phyloP scores from a whole-genome alignment of 2,113 vertebrate genomes.

The Chamaea fasciata region DNA sequence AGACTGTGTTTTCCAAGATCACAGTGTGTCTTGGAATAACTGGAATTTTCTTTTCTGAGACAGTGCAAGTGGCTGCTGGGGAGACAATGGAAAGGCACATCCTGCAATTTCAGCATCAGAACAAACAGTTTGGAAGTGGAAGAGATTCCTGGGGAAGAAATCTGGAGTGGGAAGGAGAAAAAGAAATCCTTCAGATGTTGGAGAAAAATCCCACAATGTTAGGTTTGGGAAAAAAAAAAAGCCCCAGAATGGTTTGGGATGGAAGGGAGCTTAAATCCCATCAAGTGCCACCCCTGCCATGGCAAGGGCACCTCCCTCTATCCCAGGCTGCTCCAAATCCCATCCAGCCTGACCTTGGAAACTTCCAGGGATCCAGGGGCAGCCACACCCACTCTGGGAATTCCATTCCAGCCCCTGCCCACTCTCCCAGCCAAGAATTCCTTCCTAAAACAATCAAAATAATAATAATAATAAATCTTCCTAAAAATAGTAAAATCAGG shows the following conservation, averaged over 20 bases:
- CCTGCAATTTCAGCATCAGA: background rate
- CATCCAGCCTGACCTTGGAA: rapidly evolving
- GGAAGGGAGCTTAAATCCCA: background rate
- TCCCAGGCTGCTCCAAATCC: background rate
- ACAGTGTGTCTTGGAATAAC: background rate
- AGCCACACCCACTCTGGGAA: background rate
- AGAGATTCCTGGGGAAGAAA: background rate
- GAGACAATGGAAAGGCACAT: background rate
- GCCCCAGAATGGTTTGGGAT: background rate
- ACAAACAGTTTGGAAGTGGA: background rate
- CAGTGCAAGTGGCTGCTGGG: background rate
- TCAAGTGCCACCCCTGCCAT: too few relatives aligned
- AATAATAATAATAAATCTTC: too few relatives aligned
- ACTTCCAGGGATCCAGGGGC: background rate
- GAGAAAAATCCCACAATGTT: background rate
- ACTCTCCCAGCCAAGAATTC: background rate
- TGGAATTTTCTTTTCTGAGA: background rate
- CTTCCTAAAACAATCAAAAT: background rate
- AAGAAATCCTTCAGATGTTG: rapidly evolving
- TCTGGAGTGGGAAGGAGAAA: background rate
- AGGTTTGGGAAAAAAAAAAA: background rate
- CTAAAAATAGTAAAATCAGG: background rate
- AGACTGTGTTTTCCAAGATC: background rate
- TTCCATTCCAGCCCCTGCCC: rapidly evolving
- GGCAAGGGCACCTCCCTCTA: rapidly evolving